Evolutionary conservation across 1,140 invertebrate species (phyloP).

Genomic region (Lepidurus packardi): DNA sequence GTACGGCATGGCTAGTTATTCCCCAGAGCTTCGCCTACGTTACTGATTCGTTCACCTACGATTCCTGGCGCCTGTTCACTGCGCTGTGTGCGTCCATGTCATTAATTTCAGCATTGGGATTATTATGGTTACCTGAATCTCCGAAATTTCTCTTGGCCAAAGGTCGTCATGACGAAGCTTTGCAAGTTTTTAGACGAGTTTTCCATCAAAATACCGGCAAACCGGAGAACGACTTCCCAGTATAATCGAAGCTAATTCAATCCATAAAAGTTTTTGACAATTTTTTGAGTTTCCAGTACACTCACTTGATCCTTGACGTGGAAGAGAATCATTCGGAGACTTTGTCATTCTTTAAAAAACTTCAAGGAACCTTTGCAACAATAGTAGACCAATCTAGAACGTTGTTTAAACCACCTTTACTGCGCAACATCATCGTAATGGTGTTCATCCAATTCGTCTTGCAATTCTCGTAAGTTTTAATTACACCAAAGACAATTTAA

Average conservation of each 20-base stretch:
- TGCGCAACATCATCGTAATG: background rate
- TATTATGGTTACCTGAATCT: slow-evolving; percentile 62
- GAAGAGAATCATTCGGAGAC: background rate
- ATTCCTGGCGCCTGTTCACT: slow-evolving; percentile 70
- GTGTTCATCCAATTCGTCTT: background rate
- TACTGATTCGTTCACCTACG: slow-evolving; percentile 54
- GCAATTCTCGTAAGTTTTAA: background rate
- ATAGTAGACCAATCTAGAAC: background rate
- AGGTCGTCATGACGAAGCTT: slow-evolving; percentile 50
- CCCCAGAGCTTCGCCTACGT: slow-evolving; percentile 55
- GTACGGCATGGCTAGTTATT: slow-evolving; percentile 66
- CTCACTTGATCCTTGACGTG: background rate
- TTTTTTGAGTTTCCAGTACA: background rate
- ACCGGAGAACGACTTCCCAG: slow-evolving; percentile 44
- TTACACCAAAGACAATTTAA: background rate
- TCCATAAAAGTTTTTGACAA: background rate
- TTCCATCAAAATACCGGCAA: slow-evolving; percentile 51
- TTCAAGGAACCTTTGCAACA: background rate
- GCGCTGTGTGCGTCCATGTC: slow-evolving; percentile 60
- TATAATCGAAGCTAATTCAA: slow-evolving; percentile 33
- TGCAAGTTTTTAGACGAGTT: slow-evolving; percentile 52
- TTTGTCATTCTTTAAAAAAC: background rate
- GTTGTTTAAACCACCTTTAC: background rate
- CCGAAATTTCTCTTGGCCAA: slow-evolving; percentile 59
- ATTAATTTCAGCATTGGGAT: slow-evolving; percentile 50